Evolutionary conservation across 2,113 vertebrate genomes (phyloP).

Genomic region (Synchiropus splendidus): DNA sequence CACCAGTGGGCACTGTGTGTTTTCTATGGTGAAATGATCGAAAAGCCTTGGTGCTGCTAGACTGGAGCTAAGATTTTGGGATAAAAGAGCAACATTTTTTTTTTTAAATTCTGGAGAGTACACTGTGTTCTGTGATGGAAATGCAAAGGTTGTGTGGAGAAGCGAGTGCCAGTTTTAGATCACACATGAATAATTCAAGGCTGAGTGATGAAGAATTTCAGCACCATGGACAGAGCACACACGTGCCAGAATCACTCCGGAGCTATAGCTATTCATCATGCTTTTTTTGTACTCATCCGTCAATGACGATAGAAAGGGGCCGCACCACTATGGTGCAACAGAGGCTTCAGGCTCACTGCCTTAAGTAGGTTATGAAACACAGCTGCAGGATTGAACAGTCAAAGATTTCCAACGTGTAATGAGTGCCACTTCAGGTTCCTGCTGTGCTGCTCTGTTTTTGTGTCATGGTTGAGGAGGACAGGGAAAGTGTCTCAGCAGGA

Average conservation of each 20-base stretch:
- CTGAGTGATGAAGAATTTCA: constrained; percentile 25
- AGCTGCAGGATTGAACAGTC: too few species aligned
- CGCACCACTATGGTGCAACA: too few species aligned
- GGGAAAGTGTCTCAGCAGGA: constrained; percentile 33
- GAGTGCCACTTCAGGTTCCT: constrained; percentile 5
- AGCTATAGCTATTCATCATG: too few species aligned
- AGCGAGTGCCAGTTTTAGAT: constrained; percentile 1
- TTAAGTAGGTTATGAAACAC: too few species aligned
- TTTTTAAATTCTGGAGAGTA: constrained; percentile 7
- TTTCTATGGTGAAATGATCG: constrained; percentile 22
- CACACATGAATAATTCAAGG: background rate
- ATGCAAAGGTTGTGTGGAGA: constrained; percentile 12
- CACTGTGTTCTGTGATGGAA: constrained; percentile 11
- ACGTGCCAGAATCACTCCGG: too few species aligned
- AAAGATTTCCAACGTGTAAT: constrained; percentile 6
- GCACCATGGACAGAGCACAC: constrained; percentile 51
- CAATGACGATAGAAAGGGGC: too few species aligned
- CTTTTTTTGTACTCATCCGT: too few species aligned
- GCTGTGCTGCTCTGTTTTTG: constrained; percentile 19
- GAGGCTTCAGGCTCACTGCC: too few species aligned
- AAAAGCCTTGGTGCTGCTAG: constrained; percentile 32
- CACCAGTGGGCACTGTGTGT: constrained; percentile 61
- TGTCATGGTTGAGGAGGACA: constrained; percentile 31
- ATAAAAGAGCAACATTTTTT: background rate
- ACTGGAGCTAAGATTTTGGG: constrained; percentile 20